Conservation (phyloP, 2,888 invertebrate species). For the Trichogramma evanescens region DNA sequence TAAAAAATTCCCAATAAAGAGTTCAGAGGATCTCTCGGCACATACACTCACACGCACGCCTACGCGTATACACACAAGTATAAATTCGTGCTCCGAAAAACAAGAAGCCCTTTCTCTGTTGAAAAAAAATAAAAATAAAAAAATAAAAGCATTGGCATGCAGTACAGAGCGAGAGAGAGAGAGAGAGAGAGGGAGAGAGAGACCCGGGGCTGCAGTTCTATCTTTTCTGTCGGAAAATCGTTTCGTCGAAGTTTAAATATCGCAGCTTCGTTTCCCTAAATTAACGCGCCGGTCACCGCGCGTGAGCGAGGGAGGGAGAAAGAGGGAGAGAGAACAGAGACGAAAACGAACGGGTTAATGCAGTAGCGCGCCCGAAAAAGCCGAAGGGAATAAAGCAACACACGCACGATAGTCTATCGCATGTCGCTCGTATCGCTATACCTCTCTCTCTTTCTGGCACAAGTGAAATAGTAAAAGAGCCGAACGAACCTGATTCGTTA, state of each 20-base stretch:
- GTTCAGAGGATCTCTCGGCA: too few relatives aligned
- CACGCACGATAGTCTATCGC: background rate
- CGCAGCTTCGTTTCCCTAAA: constrained; percentile 12
- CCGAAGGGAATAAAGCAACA: background rate
- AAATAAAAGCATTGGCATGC: too few relatives aligned
- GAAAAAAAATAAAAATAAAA: too few relatives aligned
- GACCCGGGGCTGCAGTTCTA: background rate
- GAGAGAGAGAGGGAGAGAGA: background rate
- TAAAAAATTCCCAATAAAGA: too few relatives aligned
- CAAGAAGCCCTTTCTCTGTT: too few relatives aligned
- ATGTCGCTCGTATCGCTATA: background rate
- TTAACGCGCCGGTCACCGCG: constrained; percentile 6
- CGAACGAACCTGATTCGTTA: too few relatives aligned
- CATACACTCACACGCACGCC: too few relatives aligned
- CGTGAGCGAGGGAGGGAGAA: background rate
- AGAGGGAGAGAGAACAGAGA: background rate
- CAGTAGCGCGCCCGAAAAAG: constrained; percentile 10
- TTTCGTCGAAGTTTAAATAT: constrained; percentile 17
- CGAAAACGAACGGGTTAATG: constrained; percentile 2
- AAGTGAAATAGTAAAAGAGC: too few relatives aligned
- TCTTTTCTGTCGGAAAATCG: constrained; percentile 9
- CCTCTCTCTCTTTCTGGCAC: background rate
- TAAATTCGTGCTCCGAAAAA: too few relatives aligned
- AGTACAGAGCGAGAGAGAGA: too few relatives aligned
- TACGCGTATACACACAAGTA: too few relatives aligned